Evolutionary conservation across 2,797 vertebrate genomes (phyloP).

Genomic region (Phoeniculus purpureus): DNA sequence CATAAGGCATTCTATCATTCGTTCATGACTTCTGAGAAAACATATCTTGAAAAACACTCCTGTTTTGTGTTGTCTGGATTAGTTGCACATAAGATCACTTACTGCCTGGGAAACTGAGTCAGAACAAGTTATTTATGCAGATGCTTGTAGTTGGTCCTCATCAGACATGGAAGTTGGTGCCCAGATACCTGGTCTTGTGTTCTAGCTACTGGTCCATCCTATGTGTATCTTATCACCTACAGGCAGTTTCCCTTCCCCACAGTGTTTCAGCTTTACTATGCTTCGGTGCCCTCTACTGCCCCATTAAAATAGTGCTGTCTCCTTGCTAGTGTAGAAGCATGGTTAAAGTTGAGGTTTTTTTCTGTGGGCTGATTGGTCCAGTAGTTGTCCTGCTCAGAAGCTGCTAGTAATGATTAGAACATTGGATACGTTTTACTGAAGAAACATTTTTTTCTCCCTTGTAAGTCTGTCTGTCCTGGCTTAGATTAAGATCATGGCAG

Average conservation of each 20-base stretch:
- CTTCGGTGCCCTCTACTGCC: slow-evolving; percentile 68
- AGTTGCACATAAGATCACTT: neutral
- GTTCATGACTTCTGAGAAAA: neutral
- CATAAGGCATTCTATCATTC: no score
- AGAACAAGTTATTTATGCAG: neutral
- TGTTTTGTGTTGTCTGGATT: neutral
- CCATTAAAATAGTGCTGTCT: slow-evolving; percentile 44
- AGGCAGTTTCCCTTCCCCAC: neutral
- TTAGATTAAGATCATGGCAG: neutral
- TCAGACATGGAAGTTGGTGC: neutral
- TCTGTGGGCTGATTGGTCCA: accelerated
- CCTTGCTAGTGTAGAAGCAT: neutral
- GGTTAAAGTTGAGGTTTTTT: neutral
- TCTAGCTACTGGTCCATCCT: neutral
- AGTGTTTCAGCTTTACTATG: slow-evolving; percentile 38
- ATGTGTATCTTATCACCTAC: neutral
- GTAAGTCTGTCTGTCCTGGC: neutral
- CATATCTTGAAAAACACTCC: neutral
- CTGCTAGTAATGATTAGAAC: neutral
- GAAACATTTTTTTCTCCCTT: neutral
- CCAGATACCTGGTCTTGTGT: neutral
- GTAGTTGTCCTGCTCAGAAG: neutral
- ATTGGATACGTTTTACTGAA: neutral
- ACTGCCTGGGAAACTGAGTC: neutral
- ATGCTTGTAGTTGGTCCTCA: neutral